Evolutionary conservation across 2,113 vertebrate genomes (phyloP), one percentile per base, ranked within the genome.

Genomic region (Channa argus): DNA sequence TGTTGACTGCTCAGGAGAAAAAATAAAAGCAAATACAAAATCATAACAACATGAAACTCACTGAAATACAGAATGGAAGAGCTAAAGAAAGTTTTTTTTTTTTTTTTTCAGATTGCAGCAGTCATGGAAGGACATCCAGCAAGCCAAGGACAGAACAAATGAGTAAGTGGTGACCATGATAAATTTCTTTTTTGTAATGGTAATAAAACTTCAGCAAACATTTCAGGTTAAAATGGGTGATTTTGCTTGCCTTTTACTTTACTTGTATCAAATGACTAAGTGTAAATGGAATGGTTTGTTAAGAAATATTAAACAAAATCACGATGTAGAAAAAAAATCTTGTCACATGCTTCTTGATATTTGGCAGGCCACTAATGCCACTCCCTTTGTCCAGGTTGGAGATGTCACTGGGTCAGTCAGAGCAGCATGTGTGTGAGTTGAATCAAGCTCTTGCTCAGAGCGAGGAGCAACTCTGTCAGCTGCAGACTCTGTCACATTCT

Each of bases 121-220:
- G 69, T 91, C 93, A 0, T 84, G 90, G 80, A 87, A 89, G 14
- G 90, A 94, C 34, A 72, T 81, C 24, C 80, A 91, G 69, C 61
- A 80, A 53, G 79, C 93, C 15, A 85, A 77, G 0, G 90, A 89
- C n/a, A 79, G 60, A 56, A 90, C 64, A 13, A 62, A 88, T 4
- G 54, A 88, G 94, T 94, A 72, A 80, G 91, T 74, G 4, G n/a
- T 6, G 3, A 36, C 15, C 2, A 2, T 6, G 4, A 33, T 24
- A 24, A 24, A 24, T 65, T 53, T 43, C 38, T 24, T 24, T 24
- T 24, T 24, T 24, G 24, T 24, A 51, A 2, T 38, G 13, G 33
- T 10, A 14, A 37, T 39, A 33, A 54, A 54, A 5, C 1, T 15
- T 3, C 13, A 24, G 14, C 12, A n/a, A 51, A 54, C 9, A 41